Conservation (phyloP, 2,797 vertebrate genomes). For the Amazonetta brasiliensis region DNA sequence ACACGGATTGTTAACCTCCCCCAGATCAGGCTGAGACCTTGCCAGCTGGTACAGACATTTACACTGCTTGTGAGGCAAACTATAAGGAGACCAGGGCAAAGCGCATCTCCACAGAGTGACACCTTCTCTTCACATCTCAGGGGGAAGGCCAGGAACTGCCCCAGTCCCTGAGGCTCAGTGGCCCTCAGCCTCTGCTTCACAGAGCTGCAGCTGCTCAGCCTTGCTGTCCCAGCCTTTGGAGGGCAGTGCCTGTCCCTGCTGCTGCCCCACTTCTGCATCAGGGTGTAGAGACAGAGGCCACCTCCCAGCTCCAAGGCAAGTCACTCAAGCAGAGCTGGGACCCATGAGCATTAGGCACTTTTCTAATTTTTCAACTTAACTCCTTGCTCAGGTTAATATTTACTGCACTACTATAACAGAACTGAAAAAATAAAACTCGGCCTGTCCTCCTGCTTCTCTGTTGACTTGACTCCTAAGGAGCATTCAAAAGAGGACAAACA, state of each 20-base stretch:
- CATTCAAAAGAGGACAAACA: not conserved
- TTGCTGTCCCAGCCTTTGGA: not conserved
- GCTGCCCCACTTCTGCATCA: fast-evolving
- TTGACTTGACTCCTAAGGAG: not conserved
- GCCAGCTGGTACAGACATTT: not conserved
- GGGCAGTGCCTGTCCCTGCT: fast-evolving
- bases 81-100: not conserved
- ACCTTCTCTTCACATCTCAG: not conserved
- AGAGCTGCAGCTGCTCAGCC: fast-evolving
- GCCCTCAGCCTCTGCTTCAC: not conserved
- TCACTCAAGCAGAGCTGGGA: not conserved
- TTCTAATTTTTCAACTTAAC: not conserved
- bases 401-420: not conserved
- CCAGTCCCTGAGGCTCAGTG: not conserved
- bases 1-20: not conserved
- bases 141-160: not conserved
- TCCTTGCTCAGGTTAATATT: not conserved
- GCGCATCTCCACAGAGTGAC: not conserved
- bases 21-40: not conserved
- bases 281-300: not conserved
- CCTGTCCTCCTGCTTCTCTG: not conserved
- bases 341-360: not conserved
- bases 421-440: not conserved
- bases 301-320: not conserved
- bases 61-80: not conserved